phyloP scores from a whole-genome alignment of 2,888 invertebrate species.

The Drosophila quinaria region DNA sequence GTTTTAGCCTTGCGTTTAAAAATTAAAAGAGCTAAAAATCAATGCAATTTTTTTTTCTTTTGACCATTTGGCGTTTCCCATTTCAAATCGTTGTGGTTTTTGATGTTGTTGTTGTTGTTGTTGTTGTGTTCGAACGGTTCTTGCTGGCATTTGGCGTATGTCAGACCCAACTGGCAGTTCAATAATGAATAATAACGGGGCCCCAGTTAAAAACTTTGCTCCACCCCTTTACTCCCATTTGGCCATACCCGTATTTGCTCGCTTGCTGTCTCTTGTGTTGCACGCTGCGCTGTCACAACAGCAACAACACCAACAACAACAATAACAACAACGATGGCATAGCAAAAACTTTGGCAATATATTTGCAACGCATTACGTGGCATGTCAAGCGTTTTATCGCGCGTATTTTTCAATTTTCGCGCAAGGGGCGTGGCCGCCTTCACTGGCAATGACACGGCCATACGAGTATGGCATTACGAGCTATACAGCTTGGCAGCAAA shows the following conservation, averaged over 20 bases:
- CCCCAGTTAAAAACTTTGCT: conserved; percentile 68
- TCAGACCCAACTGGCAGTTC: conserved; percentile 78
- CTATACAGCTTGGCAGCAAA: conserved; percentile 55
- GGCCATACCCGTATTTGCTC: too few species aligned
- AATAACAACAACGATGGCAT: conserved; percentile 29
- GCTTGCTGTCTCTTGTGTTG: conserved; percentile 34
- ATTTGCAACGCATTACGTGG: conserved; percentile 82
- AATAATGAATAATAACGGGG: conserved; percentile 79
- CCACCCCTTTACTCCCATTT: conserved; percentile 9
- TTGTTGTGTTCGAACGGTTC: neutral
- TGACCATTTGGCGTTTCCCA: conserved; percentile 46
- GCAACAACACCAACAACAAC: conserved; percentile 28
- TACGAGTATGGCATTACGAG: conserved; percentile 40
- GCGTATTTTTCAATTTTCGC: conserved; percentile 80
- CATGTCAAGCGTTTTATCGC: conserved; percentile 81
- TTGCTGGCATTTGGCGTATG: conserved; percentile 71
- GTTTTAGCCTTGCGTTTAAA: conserved; percentile 73
- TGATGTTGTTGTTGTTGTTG: conserved; percentile 7
- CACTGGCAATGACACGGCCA: conserved; percentile 53
- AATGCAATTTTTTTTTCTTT: conserved; percentile 31
- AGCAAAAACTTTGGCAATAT: conserved; percentile 77
- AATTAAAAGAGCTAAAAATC: conserved; percentile 57
- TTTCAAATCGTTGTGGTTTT: neutral
- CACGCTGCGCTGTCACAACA: conserved; percentile 75
- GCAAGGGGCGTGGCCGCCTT: conserved; percentile 35